Conservation (phyloP, 2,797 vertebrate species). For the Cynopterus sphinx region DNA sequence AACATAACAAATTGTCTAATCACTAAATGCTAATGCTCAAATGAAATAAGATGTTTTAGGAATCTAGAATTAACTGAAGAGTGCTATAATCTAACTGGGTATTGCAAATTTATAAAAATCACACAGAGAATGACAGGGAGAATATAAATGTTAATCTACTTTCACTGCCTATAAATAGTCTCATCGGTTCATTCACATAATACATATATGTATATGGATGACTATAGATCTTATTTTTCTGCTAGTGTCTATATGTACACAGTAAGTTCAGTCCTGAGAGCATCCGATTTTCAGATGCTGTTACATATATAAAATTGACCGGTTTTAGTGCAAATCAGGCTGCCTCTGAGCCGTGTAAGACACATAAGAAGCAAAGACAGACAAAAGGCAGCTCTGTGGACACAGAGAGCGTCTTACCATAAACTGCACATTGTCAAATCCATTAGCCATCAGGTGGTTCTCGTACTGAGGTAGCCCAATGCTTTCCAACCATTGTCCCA, state of each 20-base stretch:
- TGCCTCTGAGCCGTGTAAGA: conserved; percentile 79
- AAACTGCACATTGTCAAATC: conserved; percentile 99
- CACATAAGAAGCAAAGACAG: conserved; percentile 82
- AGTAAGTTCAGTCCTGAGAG: conserved; percentile 74
- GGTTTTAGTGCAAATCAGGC: conserved; percentile 80
- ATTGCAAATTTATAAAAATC: conserved; percentile 59
- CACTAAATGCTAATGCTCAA: conserved; percentile 51
- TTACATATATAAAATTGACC: conserved; percentile 71
- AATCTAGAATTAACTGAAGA: conserved; percentile 63
- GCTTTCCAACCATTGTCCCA: conserved; percentile 99
- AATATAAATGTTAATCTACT: conserved; percentile 63
- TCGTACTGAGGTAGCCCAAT: conserved; percentile 99
- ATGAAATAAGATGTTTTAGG: conserved; percentile 61
- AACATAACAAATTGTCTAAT: conserved; percentile 52
- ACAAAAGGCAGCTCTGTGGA: conserved; percentile 84
- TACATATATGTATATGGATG: conserved; percentile 67
- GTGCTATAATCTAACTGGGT: conserved; percentile 42
- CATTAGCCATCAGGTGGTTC: conserved; percentile 99
- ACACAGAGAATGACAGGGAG: conserved; percentile 69
- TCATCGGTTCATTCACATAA: conserved; percentile 55
- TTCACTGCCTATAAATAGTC: conserved; percentile 66
- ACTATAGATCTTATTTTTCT: conserved; percentile 70
- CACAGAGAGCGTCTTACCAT: conserved; percentile 93
- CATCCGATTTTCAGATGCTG: conserved; percentile 75
- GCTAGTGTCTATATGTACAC: conserved; percentile 57